Evolutionary conservation across 2,113 vertebrate genomes (phyloP).

Genomic region (Morone chrysops): DNA sequence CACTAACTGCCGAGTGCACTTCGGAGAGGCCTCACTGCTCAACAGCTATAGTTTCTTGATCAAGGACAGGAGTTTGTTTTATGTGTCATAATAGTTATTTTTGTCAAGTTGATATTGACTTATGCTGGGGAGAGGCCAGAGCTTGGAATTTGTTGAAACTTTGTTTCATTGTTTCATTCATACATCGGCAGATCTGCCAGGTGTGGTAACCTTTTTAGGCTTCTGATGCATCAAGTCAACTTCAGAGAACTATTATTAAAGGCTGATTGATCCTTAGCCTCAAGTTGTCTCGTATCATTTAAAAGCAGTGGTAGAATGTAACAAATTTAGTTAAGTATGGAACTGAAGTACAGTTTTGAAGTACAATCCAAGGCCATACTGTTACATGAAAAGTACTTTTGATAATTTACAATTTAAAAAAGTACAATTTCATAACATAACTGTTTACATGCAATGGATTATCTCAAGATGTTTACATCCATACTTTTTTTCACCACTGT

Average conservation of each 20-base stretch:
- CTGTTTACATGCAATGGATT: not conserved
- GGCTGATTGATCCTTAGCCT: not conserved
- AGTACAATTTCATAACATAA: not conserved
- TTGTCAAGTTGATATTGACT: constrained; percentile 16
- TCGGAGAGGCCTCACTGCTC: constrained; percentile 42
- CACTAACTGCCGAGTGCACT: constrained; percentile 45
- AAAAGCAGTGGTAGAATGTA: not conserved
- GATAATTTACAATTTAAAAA: not conserved
- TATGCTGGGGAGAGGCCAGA: not conserved
- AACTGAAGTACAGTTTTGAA: not conserved
- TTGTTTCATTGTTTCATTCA: not conserved
- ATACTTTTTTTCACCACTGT: not conserved
- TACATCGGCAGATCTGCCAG: not conserved
- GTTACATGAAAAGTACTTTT: not conserved
- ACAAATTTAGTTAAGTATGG: not conserved
- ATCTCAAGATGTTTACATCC: not conserved
- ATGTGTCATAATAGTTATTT: constrained; percentile 12
- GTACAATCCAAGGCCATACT: not conserved
- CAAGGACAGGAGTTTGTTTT: constrained; percentile 34
- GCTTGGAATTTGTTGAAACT: not conserved
- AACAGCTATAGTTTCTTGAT: constrained; percentile 36
- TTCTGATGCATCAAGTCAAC: not conserved
- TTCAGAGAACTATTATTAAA: not conserved
- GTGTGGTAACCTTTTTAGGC: no score
- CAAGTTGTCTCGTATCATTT: not conserved